Conservation (phyloP, 2,888 invertebrate species). For the Eustalomyia histrio region DNA sequence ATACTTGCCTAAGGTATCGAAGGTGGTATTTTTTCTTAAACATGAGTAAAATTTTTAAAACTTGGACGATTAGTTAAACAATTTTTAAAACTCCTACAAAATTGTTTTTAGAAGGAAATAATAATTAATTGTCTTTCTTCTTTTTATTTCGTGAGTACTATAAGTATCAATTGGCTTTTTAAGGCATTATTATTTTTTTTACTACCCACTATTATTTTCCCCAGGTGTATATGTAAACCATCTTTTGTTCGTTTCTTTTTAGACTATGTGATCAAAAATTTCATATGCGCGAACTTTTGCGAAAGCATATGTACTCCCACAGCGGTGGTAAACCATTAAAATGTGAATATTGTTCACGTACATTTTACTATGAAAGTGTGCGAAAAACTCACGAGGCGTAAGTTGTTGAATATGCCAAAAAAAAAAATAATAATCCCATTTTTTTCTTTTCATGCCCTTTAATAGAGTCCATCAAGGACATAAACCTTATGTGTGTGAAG, state of each 20-base stretch:
- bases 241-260: slow-evolving; percentile 17
- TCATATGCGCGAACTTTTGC: slow-evolving; percentile 74
- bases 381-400: slow-evolving; percentile 76
- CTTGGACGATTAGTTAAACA: no score
- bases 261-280: slow-evolving; percentile 75
- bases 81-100: no score
- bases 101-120: no score
- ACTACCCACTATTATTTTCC: no score
- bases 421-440: background rate
- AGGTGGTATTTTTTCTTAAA: no score
- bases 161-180: no score
- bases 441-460: slow-evolving; percentile 10
- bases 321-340: slow-evolving; percentile 76
- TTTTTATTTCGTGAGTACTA: no score
- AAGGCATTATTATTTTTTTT: no score
- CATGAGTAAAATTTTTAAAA: no score
- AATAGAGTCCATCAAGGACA: slow-evolving; percentile 72
- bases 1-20: no score
- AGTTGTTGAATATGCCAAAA: slow-evolving; percentile 46
- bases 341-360: slow-evolving; percentile 75
- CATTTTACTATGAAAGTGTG: slow-evolving; percentile 77
- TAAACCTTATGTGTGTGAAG: slow-evolving; percentile 75
- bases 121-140: no score
- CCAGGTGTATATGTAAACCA: no score
- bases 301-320: slow-evolving; percentile 76